phyloP scores from a whole-genome alignment of 2,888 invertebrate species.

The Chaetoderma sp. region DNA sequence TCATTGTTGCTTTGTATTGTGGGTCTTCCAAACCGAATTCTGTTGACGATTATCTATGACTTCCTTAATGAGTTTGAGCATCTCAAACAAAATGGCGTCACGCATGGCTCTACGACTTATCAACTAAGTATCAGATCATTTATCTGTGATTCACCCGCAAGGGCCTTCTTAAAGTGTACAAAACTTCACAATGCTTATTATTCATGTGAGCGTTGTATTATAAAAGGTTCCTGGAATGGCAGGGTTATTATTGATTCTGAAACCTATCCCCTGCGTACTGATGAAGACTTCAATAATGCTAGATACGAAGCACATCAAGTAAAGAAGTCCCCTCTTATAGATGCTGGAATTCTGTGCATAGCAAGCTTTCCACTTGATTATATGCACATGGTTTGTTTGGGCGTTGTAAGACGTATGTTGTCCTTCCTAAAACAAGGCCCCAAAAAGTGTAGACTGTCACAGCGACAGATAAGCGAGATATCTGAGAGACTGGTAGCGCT shows the following conservation, averaged over 20 bases:
- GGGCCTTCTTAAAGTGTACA: conserved; percentile 25
- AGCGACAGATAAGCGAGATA: conserved; percentile 8
- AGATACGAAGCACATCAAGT: conserved; percentile 21
- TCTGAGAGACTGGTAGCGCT: conserved; percentile 19
- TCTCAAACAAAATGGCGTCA: conserved; percentile 7
- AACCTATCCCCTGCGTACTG: not conserved
- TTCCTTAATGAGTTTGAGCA: conserved; percentile 5
- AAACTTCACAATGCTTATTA: conserved; percentile 28
- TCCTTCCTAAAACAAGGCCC: conserved; percentile 44
- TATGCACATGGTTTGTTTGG: conserved; percentile 59
- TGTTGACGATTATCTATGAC: conserved; percentile 17
- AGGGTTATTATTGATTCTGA: not conserved
- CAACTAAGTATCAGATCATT: conserved; percentile 13
- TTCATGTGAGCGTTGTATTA: conserved; percentile 22
- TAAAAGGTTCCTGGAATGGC: conserved; percentile 10
- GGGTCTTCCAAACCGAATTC: conserved; percentile 21
- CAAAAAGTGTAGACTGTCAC: conserved; percentile 17
- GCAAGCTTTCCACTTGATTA: conserved; percentile 34
- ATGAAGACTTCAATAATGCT: conserved; percentile 4
- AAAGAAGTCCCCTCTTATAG: conserved; percentile 20
- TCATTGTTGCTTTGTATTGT: conserved; percentile 18
- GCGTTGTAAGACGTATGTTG: conserved; percentile 54
- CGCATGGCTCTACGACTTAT: not conserved
- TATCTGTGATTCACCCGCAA: conserved; percentile 36
- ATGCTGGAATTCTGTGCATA: conserved; percentile 20